Evolutionary conservation across 2,888 invertebrate genomes (phyloP).

Genomic region (Drosophila maculinotata): DNA sequence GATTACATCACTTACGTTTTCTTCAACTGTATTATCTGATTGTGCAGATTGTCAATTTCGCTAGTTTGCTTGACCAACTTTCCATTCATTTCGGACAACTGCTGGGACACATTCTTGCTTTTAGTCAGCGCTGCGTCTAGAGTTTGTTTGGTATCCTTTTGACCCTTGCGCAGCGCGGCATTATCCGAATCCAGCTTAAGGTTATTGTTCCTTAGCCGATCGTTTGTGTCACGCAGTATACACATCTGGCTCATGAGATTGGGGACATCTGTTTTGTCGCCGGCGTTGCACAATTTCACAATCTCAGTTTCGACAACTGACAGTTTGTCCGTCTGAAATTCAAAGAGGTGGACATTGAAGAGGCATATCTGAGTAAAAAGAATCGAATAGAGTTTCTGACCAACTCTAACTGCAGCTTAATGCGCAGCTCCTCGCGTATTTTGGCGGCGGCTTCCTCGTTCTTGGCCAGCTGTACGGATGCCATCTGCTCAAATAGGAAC

Average conservation of each 20-base stretch:
- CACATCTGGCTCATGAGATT: not conserved
- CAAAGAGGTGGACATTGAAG: no score
- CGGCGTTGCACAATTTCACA: not conserved
- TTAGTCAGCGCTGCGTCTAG: slow-evolving; percentile 15
- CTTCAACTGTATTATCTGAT: slow-evolving; percentile 13
- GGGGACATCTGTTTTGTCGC: not conserved
- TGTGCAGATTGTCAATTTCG: not conserved
- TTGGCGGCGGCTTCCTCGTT: slow-evolving; percentile 17
- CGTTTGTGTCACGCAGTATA: not conserved
- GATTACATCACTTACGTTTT: slow-evolving; percentile 29
- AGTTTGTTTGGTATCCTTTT: slow-evolving; percentile 5
- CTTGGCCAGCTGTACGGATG: slow-evolving; percentile 8
- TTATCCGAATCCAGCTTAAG: not conserved
- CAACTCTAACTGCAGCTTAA: slow-evolving; percentile 41
- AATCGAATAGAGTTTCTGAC: slow-evolving; percentile 35
- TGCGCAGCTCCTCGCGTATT: slow-evolving; percentile 21
- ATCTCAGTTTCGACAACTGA: slow-evolving; percentile 12
- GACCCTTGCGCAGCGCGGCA: not conserved
- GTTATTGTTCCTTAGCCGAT: not conserved
- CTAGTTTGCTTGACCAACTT: not conserved
- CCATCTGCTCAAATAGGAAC: slow-evolving; percentile 38
- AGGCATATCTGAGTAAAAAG: not conserved
- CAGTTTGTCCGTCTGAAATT: slow-evolving; percentile 14
- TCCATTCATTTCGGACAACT: slow-evolving; percentile 23
- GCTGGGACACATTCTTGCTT: not conserved